Percentiles rank a stretch among this genome's conserved stretches.
These are phyloP conservation scores for Leptodactylus fallax DNA, from an alignment of 2,797 vertebrate genomes.

Conservation along the genomic window DNA sequence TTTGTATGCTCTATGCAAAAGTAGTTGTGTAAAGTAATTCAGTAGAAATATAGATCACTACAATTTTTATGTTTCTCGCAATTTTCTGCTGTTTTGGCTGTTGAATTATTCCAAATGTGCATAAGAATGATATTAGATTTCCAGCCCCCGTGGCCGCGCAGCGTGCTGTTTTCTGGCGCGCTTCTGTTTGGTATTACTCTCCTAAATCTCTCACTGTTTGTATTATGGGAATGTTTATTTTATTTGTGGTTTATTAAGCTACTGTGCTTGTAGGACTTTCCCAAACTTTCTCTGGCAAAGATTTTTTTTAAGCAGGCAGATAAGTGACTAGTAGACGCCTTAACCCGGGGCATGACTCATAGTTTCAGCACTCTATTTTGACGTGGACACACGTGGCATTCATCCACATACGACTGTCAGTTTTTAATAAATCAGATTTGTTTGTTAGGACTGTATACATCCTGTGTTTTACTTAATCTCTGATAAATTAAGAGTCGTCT, in stretches of 20 bases:
- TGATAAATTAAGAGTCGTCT: neutral
- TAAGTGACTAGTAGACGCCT: neutral
- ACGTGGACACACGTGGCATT: constrained; percentile 18
- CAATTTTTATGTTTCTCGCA: neutral
- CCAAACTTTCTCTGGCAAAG: constrained; percentile 1
- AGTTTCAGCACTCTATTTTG: neutral
- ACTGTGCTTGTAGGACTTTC: neutral
- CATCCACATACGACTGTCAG: neutral
- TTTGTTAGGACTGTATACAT: neutral
- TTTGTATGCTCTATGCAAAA: neutral
- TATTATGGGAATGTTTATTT: constrained; percentile 30
- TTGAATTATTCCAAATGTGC: neutral
- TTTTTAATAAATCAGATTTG: neutral
- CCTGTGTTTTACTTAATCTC: constrained; percentile 10
- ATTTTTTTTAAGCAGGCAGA: neutral
- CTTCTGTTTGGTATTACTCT: neutral
- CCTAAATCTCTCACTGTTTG: neutral
- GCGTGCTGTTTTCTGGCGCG: neutral
- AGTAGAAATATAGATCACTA: neutral
- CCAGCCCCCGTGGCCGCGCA: neutral
- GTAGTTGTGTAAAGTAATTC: neutral
- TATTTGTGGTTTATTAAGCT: constrained; percentile 45
- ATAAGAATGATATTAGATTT: neutral
- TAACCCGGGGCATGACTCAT: constrained; percentile 30
- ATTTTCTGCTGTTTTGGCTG: neutral